Evolutionary conservation across 2,113 vertebrate genomes (phyloP).

Genomic region (Cygnus atratus): DNA sequence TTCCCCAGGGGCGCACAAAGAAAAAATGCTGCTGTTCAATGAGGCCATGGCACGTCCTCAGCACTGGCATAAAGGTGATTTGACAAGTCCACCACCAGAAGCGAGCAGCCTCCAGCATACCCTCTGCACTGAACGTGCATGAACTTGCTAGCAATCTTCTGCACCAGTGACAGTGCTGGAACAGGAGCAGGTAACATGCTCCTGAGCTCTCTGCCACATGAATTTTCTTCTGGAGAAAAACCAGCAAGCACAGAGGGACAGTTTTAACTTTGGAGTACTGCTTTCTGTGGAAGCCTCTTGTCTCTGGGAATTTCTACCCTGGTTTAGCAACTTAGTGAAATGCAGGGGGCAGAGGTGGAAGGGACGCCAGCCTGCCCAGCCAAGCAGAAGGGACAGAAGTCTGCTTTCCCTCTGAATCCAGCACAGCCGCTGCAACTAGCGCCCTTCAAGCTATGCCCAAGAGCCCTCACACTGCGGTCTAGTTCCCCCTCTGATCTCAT

Average conservation of each 20-base stretch:
- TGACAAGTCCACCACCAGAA: neutral
- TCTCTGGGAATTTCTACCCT: neutral
- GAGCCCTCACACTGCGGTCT: neutral
- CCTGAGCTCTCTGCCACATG: neutral
- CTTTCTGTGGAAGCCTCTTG: neutral
- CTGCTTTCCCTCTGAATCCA: accelerated
- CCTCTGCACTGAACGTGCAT: accelerated
- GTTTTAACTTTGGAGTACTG: neutral
- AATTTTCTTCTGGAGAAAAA: neutral
- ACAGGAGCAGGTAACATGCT: neutral
- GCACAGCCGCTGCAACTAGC: accelerated
- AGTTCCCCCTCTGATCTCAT: neutral
- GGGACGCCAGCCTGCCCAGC: neutral
- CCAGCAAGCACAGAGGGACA: neutral
- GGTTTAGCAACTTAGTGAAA: neutral
- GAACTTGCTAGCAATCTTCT: neutral
- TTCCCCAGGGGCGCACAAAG: too few species aligned
- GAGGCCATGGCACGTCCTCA: neutral
- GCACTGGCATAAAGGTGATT: neutral
- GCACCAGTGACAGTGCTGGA: neutral
- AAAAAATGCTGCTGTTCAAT: neutral
- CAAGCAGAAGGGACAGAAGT: neutral
- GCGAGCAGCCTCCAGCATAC: neutral
- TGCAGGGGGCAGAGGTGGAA: neutral
- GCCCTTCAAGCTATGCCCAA: neutral